Conservation (phyloP, 2,888 invertebrate genomes). For the Megamerina dolium region DNA sequence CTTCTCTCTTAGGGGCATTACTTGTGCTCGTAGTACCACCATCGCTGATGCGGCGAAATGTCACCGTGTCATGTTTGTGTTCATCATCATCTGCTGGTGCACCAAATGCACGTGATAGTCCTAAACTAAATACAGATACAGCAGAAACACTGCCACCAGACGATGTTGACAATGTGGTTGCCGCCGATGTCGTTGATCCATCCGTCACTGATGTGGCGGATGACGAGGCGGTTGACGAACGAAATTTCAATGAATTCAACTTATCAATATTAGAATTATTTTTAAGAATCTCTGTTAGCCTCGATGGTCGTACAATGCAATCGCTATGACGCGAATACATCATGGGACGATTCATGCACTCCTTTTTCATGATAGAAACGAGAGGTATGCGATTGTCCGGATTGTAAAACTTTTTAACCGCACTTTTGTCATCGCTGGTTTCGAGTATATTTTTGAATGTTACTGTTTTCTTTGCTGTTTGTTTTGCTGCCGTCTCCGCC, state of each 20-base stretch:
- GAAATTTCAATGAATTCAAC: conserved; percentile 47
- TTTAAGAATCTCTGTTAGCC: conserved; percentile 58
- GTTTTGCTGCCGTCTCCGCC: conserved; percentile 7
- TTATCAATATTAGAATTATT: conserved; percentile 53
- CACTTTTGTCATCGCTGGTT: conserved; percentile 58
- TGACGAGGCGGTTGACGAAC: conserved; percentile 24
- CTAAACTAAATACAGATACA: too few relatives aligned
- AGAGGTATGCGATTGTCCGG: conserved; percentile 57
- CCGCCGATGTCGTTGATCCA: conserved; percentile 1
- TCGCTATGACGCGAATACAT: conserved; percentile 55
- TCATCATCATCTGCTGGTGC: conserved; percentile 34
- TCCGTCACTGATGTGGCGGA: conserved; percentile 9
- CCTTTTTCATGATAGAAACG: conserved; percentile 60
- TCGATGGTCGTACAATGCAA: conserved; percentile 59
- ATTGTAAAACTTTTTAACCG: conserved; percentile 56
- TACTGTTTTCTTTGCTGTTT: conserved; percentile 56
- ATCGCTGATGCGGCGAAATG: conserved; percentile 27
- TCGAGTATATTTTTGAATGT: conserved; percentile 59
- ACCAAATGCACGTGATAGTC: conserved; percentile 37
- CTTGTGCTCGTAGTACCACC: conserved; percentile 2
- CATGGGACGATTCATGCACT: conserved; percentile 55
- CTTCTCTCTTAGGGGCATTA: conserved; percentile 2
- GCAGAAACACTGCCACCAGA: conserved; percentile 7
- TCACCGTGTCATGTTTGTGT: conserved; percentile 30
- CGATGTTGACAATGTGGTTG: conserved; percentile 9